phyloP scores from a whole-genome alignment of 2,797 vertebrate species.

The Scolopax bukidnonensis region DNA sequence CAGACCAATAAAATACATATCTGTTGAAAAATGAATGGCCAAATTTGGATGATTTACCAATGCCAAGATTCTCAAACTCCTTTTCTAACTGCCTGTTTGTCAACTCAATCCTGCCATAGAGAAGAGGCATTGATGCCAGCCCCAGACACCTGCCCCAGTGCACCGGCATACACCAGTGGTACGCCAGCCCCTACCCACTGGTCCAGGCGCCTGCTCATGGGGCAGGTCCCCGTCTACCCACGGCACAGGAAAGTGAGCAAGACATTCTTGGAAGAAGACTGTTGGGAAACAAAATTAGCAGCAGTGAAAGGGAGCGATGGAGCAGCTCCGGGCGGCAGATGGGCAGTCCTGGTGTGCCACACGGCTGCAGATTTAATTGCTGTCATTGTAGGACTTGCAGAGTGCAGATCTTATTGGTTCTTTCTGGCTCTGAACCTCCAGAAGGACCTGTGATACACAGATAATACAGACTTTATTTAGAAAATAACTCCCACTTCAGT shows the following conservation, averaged over 20 bases:
- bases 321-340: fast-evolving
- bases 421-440: neutral
- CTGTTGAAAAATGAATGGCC: neutral
- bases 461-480: slow-evolving; percentile 9
- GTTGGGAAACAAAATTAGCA: neutral
- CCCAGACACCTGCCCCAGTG: neutral
- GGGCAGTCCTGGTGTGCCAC: neutral
- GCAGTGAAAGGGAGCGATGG: neutral
- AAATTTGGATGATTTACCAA: slow-evolving; percentile 26
- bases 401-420: neutral
- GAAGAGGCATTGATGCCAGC: neutral
- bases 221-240: fast-evolving
- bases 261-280: neutral
- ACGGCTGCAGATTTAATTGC: neutral
- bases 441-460: neutral
- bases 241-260: fast-evolving
- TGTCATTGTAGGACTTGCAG: neutral
- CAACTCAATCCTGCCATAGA: neutral
- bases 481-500: slow-evolving; percentile 13
- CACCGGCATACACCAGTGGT: neutral
- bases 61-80: neutral
- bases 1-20: neutral
- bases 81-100: neutral
- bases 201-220: fast-evolving
- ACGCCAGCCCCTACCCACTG: neutral